phyloP scores from a whole-genome alignment of 2,797 vertebrate genomes.

The Hyperoplus immaculatus region DNA sequence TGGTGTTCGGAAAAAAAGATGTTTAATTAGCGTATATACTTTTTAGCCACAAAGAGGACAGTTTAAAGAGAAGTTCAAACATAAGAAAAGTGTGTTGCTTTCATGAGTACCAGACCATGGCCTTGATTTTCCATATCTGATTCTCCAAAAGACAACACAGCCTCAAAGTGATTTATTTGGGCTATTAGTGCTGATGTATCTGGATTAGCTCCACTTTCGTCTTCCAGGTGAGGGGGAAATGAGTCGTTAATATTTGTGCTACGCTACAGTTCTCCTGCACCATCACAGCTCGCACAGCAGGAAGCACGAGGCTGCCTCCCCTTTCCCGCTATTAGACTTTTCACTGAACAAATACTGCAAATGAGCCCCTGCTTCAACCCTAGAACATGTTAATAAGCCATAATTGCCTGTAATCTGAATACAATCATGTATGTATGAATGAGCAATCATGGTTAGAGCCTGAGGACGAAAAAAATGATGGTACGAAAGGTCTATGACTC shows the following conservation, averaged over 20 bases:
- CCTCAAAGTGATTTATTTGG: conserved; percentile 72
- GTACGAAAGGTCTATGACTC: conserved; percentile 18
- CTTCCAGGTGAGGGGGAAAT: conserved; percentile 74
- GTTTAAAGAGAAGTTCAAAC: conserved; percentile 34
- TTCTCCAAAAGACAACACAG: conserved; percentile 63
- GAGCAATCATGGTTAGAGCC: conserved; percentile 60
- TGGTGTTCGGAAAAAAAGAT: conserved; percentile 27
- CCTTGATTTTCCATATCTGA: conserved; percentile 58
- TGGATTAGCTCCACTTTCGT: conserved; percentile 70
- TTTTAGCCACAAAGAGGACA: conserved; percentile 26
- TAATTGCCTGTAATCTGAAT: conserved; percentile 80
- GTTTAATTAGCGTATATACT: conserved; percentile 17
- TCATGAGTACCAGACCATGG: conserved; percentile 37
- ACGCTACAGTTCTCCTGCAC: conserved; percentile 68
- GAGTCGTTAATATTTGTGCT: conserved; percentile 71
- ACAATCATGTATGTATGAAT: conserved; percentile 74
- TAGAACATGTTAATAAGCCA: conserved; percentile 74
- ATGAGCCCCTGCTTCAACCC: conserved; percentile 62
- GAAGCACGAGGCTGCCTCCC: conserved; percentile 63
- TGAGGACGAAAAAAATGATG: conserved; percentile 49
- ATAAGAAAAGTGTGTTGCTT: conserved; percentile 22
- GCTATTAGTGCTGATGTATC: conserved; percentile 73
- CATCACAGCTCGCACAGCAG: conserved; percentile 67
- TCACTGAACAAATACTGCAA: conserved; percentile 73
- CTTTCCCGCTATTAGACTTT: conserved; percentile 62